Evolutionary conservation across 1,140 invertebrate species (phyloP).

Genomic region (Dreissena polymorpha): DNA sequence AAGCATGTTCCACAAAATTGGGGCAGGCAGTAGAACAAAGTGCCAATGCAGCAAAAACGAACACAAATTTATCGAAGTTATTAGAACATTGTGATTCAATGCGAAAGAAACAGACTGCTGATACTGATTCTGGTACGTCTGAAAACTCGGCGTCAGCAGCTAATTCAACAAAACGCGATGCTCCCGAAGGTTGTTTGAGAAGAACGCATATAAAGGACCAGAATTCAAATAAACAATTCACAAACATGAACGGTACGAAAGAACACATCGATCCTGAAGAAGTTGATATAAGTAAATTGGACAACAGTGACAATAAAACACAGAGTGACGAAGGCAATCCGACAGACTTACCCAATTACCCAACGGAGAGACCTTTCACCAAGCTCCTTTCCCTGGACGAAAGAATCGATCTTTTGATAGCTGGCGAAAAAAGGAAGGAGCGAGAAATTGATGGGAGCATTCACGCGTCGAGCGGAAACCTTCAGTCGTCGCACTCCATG

Average conservation of each 20-base stretch:
- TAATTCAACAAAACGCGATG: not conserved
- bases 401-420: slow-evolving; percentile 50
- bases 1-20: too few species aligned
- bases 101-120: too few species aligned
- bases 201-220: not conserved
- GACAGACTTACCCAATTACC: not conserved
- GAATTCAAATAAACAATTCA: not conserved
- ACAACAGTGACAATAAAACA: not conserved
- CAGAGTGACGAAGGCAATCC: not conserved
- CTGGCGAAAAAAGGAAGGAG: slow-evolving; percentile 31
- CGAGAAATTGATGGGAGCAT: slow-evolving; percentile 8
- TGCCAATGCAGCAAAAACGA: too few species aligned
- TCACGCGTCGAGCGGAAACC: not conserved
- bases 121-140: too few species aligned
- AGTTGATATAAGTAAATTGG: not conserved
- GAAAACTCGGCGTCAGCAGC: not conserved
- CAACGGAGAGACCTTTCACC: slow-evolving; percentile 45
- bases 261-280: not conserved
- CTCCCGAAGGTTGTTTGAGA: not conserved
- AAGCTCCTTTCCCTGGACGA: slow-evolving; percentile 39
- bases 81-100: too few species aligned
- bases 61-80: too few species aligned
- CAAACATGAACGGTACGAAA: not conserved
- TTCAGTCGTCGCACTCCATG: slow-evolving; percentile 2
- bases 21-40: not conserved